Conservation (phyloP, 2,113 vertebrate species). For the Corvus moneduloides region DNA sequence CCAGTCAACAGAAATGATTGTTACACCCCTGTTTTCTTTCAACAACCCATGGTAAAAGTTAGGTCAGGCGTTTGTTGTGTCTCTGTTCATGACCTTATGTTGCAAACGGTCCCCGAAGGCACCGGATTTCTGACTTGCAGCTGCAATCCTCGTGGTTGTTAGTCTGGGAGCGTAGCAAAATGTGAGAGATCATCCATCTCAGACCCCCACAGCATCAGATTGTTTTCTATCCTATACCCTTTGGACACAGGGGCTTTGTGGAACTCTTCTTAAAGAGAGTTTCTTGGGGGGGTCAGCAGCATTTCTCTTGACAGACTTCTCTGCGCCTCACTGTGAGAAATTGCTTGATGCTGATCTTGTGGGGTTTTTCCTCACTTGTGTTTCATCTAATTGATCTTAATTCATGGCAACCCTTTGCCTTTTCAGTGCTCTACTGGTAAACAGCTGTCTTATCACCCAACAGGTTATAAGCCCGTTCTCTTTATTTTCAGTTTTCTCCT, state of each 20-base stretch:
- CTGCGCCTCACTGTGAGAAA: neutral
- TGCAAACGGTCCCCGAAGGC: neutral
- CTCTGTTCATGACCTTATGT: neutral
- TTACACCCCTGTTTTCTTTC: neutral
- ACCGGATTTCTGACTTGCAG: neutral
- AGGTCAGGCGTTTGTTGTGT: neutral
- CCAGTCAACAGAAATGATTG: neutral
- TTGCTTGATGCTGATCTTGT: neutral
- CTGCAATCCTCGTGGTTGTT: neutral
- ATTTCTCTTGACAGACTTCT: neutral
- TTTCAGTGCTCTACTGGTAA: neutral
- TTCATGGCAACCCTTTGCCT: neutral
- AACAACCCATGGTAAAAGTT: fast-evolving
- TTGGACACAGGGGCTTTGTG: neutral
- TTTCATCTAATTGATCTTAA: neutral
- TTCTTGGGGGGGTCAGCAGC: neutral
- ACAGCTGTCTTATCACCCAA: neutral
- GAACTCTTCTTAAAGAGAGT: neutral
- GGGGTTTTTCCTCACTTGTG: neutral
- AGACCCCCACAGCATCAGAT: fast-evolving
- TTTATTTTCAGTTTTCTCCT: neutral
- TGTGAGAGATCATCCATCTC: neutral
- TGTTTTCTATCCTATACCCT: neutral
- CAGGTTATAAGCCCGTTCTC: neutral
- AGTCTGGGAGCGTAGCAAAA: neutral